Base-by-base conservation (phyloP, 1,140 invertebrate species). In the Cherax quadricarinatus region DNA sequence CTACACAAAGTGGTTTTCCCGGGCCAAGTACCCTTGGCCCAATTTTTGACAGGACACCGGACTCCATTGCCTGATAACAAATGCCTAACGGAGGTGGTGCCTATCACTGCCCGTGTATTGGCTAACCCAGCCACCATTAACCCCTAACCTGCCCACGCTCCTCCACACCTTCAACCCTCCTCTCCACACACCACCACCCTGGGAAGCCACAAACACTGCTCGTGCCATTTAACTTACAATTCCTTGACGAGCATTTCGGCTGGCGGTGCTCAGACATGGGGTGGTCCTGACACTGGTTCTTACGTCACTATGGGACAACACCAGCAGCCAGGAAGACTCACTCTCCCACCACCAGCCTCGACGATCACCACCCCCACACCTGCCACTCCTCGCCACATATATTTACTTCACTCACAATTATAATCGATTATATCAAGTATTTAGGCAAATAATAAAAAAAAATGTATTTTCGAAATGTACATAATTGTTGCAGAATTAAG, bases 31-130 rank as follows among this genome's bases (percentile, higher is more conserved):
- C 79, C 86, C 86, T 88, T 88, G 86, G 86, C 86, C 86, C 75
- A 60, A 79, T 75, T 88, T 84, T 88, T 88, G 86, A 88, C 86
- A 88, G 86, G 70, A 78, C 86, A 88, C 48, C 73, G 48, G 86
- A 88, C 86, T 88, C 86, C 86, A 88, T 88, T 79, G 49, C 14
- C 75, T 79, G 86, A 88, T 88, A 88, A 88, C 86, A 88, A 88
- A 88, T 88, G 86, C 86, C 86, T 78, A 88, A 88, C 86, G 86
- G 86, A 53, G 18, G 5, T 30, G 16, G 5, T 75, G 16, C n/a
- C 30, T n/a, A 30, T 5, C 24, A 30, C 5, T 6, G 16, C 18
- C 5, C 62, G 5, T 66, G 5, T 66, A 66, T 66, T 18, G 14
- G 18, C 21, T 18, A 12, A 66, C 14, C 62, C 18, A 14, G 14